phyloP scores from a whole-genome alignment of 2,888 invertebrate genomes.

The Carterocephalus palaemon region DNA sequence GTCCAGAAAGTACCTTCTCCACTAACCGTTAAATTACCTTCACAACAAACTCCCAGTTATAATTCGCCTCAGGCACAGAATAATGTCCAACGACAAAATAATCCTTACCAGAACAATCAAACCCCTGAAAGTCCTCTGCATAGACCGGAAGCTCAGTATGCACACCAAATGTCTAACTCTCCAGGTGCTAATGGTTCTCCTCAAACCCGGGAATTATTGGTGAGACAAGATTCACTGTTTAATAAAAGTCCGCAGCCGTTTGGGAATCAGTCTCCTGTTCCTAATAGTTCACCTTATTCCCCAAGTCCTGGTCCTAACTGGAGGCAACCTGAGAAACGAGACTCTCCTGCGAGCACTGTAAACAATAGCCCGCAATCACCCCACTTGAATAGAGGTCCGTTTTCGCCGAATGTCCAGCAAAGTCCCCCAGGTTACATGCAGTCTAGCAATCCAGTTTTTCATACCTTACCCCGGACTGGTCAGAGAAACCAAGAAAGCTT shows the following conservation, averaged over 20 bases:
- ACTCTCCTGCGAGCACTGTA: constrained; percentile 53
- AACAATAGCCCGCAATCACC: constrained; percentile 48
- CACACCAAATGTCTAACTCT: constrained; percentile 57
- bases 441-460: constrained; percentile 49
- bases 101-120: constrained; percentile 51
- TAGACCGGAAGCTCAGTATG: constrained; percentile 72
- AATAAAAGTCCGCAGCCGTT: constrained; percentile 75
- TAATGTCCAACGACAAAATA: constrained; percentile 47
- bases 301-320: constrained; percentile 70
- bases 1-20: constrained; percentile 71
- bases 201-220: constrained; percentile 62
- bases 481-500: constrained; percentile 54
- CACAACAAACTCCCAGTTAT: constrained; percentile 64
- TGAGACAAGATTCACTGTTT: constrained; percentile 73
- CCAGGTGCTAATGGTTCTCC: constrained; percentile 55
- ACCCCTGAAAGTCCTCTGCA: constrained; percentile 69
- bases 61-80: constrained; percentile 56
- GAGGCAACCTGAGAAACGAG: constrained; percentile 69
- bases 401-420: constrained; percentile 51
- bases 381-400: constrained; percentile 51
- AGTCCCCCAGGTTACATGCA: constrained; percentile 49
- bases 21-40: constrained; percentile 67
- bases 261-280: constrained; percentile 53
- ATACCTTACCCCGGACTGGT: constrained; percentile 61
- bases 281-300: constrained; percentile 58